Evolutionary conservation across 1,140 invertebrate genomes (phyloP).

Genomic region (Temnothorax longispinosus): DNA sequence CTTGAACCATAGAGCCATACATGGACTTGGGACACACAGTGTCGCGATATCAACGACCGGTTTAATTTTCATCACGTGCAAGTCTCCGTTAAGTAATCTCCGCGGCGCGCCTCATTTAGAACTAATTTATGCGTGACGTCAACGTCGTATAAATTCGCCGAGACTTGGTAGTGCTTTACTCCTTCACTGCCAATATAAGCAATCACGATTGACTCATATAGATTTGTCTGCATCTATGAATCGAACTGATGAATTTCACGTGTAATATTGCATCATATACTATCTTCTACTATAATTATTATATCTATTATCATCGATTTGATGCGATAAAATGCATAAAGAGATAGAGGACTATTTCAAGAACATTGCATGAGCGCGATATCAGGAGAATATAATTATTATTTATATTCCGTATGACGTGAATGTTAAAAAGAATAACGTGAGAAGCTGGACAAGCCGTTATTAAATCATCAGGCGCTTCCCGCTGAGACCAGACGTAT

Average conservation of each 20-base stretch:
- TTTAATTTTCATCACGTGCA: constrained; percentile 6
- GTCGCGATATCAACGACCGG: not conserved
- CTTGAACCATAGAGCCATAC: constrained; percentile 35
- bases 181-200: not conserved
- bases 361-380: not conserved
- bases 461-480: constrained; percentile 19
- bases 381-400: not conserved
- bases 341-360: not conserved
- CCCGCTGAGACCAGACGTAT: not conserved
- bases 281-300: no score
- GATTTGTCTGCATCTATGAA: not conserved
- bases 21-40: not conserved
- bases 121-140: constrained; percentile 14
- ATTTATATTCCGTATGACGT: not conserved
- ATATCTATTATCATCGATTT: not conserved
- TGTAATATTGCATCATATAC: not conserved
- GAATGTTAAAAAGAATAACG: not conserved
- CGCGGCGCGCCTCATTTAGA: not conserved
- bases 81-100: not conserved
- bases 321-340: not conserved
- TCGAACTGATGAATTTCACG: not conserved
- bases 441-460: not conserved
- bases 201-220: not conserved
- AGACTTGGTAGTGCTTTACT: not conserved
- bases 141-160: constrained; percentile 33